phyloP scores from a whole-genome alignment of 1,140 invertebrate species.

The Bemisia tabaci region DNA sequence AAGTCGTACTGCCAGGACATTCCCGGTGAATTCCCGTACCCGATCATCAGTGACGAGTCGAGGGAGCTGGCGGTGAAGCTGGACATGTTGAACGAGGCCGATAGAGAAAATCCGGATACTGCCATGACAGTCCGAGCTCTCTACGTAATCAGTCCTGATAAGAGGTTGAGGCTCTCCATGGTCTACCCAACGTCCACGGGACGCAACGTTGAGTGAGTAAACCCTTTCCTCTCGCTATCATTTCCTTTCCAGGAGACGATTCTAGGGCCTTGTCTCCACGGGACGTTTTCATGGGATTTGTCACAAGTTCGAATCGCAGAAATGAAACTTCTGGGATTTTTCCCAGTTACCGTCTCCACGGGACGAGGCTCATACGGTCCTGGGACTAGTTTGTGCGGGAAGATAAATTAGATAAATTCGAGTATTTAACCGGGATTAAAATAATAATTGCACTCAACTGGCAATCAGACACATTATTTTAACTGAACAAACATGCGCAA shows the following conservation, averaged over 20 bases:
- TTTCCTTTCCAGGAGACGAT: neutral
- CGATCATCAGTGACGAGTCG: constrained; percentile 73
- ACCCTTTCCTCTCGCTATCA: neutral
- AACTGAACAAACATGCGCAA: too few species aligned
- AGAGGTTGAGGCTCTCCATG: constrained; percentile 71
- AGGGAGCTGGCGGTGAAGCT: constrained; percentile 60
- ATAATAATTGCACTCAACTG: too few species aligned
- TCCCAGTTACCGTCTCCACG: too few species aligned
- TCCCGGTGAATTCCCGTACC: constrained; percentile 59
- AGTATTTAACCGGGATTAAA: too few species aligned
- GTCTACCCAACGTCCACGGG: constrained; percentile 84
- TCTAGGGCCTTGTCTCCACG: too few species aligned
- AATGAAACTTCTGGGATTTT: too few species aligned
- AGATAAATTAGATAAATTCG: too few species aligned
- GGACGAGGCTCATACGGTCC: too few species aligned
- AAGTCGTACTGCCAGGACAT: constrained; percentile 54
- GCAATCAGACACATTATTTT: too few species aligned
- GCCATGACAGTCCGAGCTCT: constrained; percentile 69
- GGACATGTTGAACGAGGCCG: constrained; percentile 75
- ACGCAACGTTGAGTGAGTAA: constrained; percentile 81
- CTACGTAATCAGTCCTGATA: constrained; percentile 77
- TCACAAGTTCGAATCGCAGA: too few species aligned
- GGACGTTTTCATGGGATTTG: too few species aligned
- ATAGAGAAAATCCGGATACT: constrained; percentile 50
- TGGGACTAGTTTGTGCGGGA: too few species aligned